These are phyloP conservation scores for Allobates femoralis DNA, from an alignment of 2,797 vertebrate species.

Conservation along the genomic window DNA sequence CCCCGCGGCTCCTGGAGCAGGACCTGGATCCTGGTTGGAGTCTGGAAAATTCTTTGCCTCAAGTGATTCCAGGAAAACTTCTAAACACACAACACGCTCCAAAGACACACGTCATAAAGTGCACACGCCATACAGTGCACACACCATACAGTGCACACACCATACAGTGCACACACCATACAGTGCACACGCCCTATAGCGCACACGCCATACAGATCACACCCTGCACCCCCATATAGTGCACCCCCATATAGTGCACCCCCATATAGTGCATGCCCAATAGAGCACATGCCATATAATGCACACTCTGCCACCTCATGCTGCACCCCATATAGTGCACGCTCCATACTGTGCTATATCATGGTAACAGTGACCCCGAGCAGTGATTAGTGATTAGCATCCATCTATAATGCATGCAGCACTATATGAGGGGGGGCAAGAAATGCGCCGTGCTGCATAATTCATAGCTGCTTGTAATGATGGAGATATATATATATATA, in stretches of 20 bases:
- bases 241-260: background rate
- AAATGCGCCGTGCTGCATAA: background rate
- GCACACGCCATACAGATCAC: background rate
- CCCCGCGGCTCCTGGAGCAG: background rate
- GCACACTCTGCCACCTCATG: background rate
- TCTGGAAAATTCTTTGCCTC: background rate
- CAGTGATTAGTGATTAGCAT: background rate
- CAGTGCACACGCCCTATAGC: background rate
- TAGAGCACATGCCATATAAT: background rate
- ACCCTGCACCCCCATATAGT: background rate
- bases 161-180: background rate
- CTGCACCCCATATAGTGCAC: background rate
- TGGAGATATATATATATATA: too few species aligned
- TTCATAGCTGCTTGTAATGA: background rate
- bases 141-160: background rate
- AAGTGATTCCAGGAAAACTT: background rate
- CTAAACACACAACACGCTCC: background rate
- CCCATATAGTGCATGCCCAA: background rate
- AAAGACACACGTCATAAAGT: too few species aligned
- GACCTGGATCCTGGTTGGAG: background rate
- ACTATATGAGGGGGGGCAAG: background rate
- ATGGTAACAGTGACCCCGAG: background rate
- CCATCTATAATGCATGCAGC: constrained; percentile 4
- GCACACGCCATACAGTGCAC: too few species aligned
- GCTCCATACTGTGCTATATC: background rate